Base-by-base conservation (phyloP, 2,797 vertebrate genomes). In the Sus cebifrons region DNA sequence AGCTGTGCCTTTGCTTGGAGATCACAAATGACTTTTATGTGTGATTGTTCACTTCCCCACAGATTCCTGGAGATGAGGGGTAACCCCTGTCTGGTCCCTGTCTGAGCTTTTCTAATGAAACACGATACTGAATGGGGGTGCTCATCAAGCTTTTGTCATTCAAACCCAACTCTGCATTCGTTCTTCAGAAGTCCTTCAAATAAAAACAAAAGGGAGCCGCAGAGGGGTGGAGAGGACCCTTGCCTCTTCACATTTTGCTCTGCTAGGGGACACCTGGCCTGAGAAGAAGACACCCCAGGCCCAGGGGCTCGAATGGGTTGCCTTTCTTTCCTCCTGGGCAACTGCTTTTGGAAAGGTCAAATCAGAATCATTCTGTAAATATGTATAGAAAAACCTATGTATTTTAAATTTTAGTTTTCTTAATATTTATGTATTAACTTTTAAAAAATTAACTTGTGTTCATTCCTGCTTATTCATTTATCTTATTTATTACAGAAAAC, bases 371-470 rank as follows among this genome's bases (percentile, higher is more conserved):
- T 58, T 89, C 49, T 96, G 77, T 97, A 96, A 94, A 97, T 91
- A 83, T 86, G 65, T 95, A 83, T 27, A 96, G 78, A 75, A 90
- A 94, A 92, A 74, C 68, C 36, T 67, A 67, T 10, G 56, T 27
- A 32, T 75, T 85, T 91, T 11, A 68, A 49, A 85, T 60, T 67
- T 89, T 85, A 54, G 32, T 64, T 94, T 92, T 91, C 89, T 96
- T 92, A 36, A 52, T 96, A 91, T 96, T 95, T 95, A 96, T 92
- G 9, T 94, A 79, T 89, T 89, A 65, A 67, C 79, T 83, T 54
- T 54, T 25, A 70, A 70, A 36, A 86, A 11, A 78, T 77, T 91
- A 71, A 96, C 84, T 68, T 58, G 58, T 94, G 14, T 93, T 91
- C 29, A 15, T 75, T 60, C 64, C 70, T 85, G 32, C 62, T 40